These are phyloP conservation scores for Sphyrna mokarran DNA, from an alignment of 2,113 vertebrate species.

Conservation along the genomic window DNA sequence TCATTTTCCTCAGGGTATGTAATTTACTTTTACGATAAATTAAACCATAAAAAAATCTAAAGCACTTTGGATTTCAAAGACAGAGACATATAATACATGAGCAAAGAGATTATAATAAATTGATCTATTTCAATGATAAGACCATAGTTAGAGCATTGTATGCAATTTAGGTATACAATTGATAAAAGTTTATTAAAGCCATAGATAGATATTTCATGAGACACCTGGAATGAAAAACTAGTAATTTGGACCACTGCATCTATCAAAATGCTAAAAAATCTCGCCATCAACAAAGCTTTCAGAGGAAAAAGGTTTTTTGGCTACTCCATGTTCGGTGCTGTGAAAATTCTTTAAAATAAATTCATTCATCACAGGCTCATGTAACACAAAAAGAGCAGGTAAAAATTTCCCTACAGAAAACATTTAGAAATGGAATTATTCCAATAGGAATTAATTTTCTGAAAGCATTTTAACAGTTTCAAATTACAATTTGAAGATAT, in stretches of 20 bases:
- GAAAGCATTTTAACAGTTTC: neutral
- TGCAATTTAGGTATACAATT: neutral
- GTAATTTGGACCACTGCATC: neutral
- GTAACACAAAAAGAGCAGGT: neutral
- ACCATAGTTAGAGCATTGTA: neutral
- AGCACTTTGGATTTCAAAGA: neutral
- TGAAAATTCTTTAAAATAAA: neutral
- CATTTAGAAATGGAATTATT: neutral
- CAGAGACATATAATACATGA: neutral
- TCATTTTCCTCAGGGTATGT: neutral
- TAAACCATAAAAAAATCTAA: neutral
- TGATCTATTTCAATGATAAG: neutral
- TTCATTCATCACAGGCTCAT: neutral
- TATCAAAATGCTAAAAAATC: neutral
- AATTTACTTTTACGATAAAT: neutral
- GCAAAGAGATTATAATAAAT: neutral
- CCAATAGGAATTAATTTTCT: neutral
- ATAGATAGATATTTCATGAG: neutral
- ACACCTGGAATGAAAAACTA: neutral
- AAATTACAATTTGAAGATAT: neutral
- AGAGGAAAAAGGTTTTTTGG: neutral
- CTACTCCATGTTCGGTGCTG: neutral
- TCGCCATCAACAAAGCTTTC: neutral
- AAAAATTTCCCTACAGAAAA: neutral
- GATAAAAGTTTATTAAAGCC: neutral